Evolutionary conservation across 2,797 vertebrate genomes (phyloP), one percentile per base, ranked within the genome.

Genomic region (Syngnathus rostellatus): DNA sequence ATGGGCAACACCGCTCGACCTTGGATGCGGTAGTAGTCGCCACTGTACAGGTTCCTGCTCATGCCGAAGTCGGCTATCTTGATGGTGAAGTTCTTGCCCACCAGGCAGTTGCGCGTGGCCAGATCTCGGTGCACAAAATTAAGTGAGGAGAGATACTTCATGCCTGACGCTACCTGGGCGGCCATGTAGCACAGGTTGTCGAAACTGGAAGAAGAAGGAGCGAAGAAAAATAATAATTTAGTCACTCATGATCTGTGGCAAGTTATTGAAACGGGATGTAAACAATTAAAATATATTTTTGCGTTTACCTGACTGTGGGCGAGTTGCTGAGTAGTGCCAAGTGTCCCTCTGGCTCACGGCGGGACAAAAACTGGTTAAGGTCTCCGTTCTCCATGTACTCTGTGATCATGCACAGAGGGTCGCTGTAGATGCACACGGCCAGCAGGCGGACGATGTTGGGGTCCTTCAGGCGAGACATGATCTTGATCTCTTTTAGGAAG

Each of bases 361-460:
- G 94, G 72, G 95, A 98, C 74, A 99, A 92, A 82, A 99, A 99
- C 87, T 99, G 97, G 80, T 99, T 98, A 83, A 99, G 96, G 73
- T 99, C 97, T 38, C 96, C 97, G 0, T 99, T 99, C 85, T 98
- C 96, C 97, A 99, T 99, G 90, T 99, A 99, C 80, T 99, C 97
- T 0, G 97, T 98, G 90, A 99, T 97, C 97, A 99, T 99, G 72
- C 96, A 98, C 64, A 99, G 89, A 0, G 97, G 97, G 69, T 99
- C 95, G 0, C 95, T 95, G 0, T 91, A 78, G 82, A 99, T 96
- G 76, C 96, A 99, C 81, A 99, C 97, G 0, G 94, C 97, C 63
- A 99, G 86, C 71, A 99, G 91, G 7, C 94, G 93, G 71, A 99
- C 94, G 86, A 99, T 99, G 88, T 99, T 99, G 55, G 97, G 95